Evolutionary conservation across 1,140 invertebrate species (phyloP), one percentile per base, ranked within the genome.

Genomic region (Drosophila bocqueti): DNA sequence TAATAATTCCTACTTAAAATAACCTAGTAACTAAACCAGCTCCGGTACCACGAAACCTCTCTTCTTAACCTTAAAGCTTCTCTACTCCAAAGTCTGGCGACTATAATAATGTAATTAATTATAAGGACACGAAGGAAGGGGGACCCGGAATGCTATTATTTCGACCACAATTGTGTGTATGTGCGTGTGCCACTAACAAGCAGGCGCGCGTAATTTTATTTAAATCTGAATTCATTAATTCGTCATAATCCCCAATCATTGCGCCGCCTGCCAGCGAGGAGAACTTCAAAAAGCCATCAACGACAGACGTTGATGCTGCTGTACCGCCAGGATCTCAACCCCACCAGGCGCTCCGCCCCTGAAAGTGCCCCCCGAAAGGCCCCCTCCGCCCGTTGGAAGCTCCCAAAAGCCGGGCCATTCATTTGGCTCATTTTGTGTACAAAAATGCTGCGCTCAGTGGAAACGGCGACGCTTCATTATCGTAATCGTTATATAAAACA

Each of bases 201-300:
- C 85, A 85, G 85, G 74, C 78, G 72, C 50, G 67, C 77, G 83
- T 87, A 91, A 91, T 91, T 91, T 91, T 91, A 91, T 91, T 91
- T 91, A 91, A 91, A 91, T 91, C 84, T 89, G 89, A 89, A 91
- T 91, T 91, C 89, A 91, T 91, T 91, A 91, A 91, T 91, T 91
- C 89, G 81, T 91, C 89, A 91, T 91, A 91, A 91, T 91, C 87
- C 89, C 80, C 87, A 91, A 91, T 91, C 87, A 91, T 77, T 79
- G 79, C 80, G 84, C 83, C 76, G 80, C 76, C 65, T 71, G 76
- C 31, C 52, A 55, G 63, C 46, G 50, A 40, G 54, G 67, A 89
- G 83, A 89, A 91, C 89, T 91, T 91, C 89, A 91, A 91, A 91
- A 91, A 91, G 89, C 89, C 89, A 91, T 91, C 89, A 91, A 76